Conservation (phyloP, 1,140 invertebrate species). For the Formica exsecta region DNA sequence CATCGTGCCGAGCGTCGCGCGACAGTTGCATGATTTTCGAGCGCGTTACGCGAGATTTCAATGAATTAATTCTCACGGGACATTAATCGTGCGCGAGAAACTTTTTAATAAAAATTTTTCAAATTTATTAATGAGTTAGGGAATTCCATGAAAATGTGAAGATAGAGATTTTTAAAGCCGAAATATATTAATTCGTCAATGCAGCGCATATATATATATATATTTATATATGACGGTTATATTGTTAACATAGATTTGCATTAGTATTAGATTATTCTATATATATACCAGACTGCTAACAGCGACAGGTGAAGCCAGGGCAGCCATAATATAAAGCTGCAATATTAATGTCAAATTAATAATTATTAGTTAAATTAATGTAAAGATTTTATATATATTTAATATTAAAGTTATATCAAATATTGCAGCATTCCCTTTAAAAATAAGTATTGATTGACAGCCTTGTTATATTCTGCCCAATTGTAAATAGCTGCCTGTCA, state of each 20-base stretch:
- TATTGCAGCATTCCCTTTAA: too few species aligned
- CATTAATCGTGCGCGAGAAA: conserved; percentile 17
- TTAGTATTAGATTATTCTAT: too few species aligned
- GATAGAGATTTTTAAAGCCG: not conserved
- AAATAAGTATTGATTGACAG: too few species aligned
- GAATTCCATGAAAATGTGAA: conserved; percentile 39
- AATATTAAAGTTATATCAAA: too few species aligned
- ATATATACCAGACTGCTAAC: too few species aligned
- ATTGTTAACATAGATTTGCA: not conserved
- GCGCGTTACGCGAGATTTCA: conserved; percentile 47
- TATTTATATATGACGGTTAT: not conserved
- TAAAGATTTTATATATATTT: too few species aligned
- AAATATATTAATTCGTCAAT: not conserved
- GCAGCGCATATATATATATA: not conserved
- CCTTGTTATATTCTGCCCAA: too few species aligned
- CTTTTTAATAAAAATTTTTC: conserved; percentile 12
- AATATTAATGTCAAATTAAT: too few species aligned
- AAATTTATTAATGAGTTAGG: conserved; percentile 12
- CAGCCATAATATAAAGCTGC: too few species aligned
- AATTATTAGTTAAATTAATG: too few species aligned
- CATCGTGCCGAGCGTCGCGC: conserved; percentile 46
- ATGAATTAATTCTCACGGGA: conserved; percentile 68
- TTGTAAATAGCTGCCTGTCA: too few species aligned
- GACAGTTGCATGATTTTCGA: conserved; percentile 63
- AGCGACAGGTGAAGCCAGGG: too few species aligned